Base-by-base conservation (phyloP, 2,888 invertebrate genomes). In the Synergus umbraculus region DNA sequence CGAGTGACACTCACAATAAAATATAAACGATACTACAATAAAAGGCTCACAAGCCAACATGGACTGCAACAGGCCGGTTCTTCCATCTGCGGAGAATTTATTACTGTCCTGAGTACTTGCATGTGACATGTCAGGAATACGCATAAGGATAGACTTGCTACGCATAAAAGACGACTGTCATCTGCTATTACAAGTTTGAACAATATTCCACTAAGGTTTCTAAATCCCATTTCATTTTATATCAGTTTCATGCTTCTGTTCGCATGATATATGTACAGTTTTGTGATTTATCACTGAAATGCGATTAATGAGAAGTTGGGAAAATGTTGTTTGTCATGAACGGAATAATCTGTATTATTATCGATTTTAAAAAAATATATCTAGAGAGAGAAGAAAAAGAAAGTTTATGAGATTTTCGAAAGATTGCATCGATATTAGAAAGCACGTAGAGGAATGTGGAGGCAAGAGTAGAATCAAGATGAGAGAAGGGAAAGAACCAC, bases 121-220 rank as follows among this genome's bases (percentile, higher is more conserved):
- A n/a, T 73, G 73, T 73, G 73, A 73, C 73, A 73, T 73, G 73
- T 73, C 54, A 73, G 41, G 73, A 73, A 73, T 73, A 73, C 73
- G 37, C 73, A 29, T 37, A 73, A 73, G 73, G 73, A 73, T 73
- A 73, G 54, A 73, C 54, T 58, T 54, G 54, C n/a, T 29, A 73
- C 54, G 73, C 37, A 49, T 54, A 73, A 41, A 73, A 73, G 37
- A 54, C 54, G 15, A 58, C 41, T 37, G 15, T 67, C 43, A 12
- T 2, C 18, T 43, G 69, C 69, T 69, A 29, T 29, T 69, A 69
- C 49, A 49, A 22, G 29, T 69, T 49, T 49, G 15, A 69, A 37
- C 37, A 49, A 69, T 69, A 69, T 69, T 69, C 49, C 29, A 15
- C 49, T 69, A 29, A 29, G 46, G 29, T 69, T 69, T 49, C 49